Conservation (phyloP, 2,888 invertebrate species). For the Megalurothrips usitatus region DNA sequence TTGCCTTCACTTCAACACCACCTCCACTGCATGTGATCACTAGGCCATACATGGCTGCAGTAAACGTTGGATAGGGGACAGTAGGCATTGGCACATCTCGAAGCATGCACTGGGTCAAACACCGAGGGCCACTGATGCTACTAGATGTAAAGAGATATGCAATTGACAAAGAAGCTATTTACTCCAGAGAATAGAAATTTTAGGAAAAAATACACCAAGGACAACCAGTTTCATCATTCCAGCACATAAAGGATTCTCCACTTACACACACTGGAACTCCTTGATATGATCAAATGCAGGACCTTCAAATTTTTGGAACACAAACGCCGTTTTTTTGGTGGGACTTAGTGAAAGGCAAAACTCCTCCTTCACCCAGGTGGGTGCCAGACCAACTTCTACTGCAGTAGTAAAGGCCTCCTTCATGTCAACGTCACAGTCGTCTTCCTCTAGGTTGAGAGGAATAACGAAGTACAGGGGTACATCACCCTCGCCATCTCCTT, state of each 20-base stretch:
- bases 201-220: not conserved
- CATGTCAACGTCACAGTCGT: not conserved
- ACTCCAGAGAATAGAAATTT: too few species aligned
- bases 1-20: slow-evolving; percentile 50
- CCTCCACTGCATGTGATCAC: slow-evolving; percentile 61
- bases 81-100: slow-evolving; percentile 70
- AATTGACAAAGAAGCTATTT: too few species aligned
- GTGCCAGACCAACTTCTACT: not conserved
- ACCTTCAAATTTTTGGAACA: slow-evolving; percentile 74
- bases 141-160: slow-evolving; percentile 40
- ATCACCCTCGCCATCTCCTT: not conserved
- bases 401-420: not conserved
- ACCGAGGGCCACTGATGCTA: slow-evolving; percentile 79
- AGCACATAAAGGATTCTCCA: slow-evolving; percentile 40
- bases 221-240: not conserved
- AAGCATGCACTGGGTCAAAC: slow-evolving; percentile 67
- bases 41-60: slow-evolving; percentile 72
- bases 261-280: slow-evolving; percentile 65
- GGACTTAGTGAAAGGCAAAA: not conserved
- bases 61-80: slow-evolving; percentile 70
- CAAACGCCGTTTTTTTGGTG: slow-evolving; percentile 65
- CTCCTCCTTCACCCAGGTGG: not conserved
- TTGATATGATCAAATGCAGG: slow-evolving; percentile 61
- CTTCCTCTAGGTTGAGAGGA: not conserved
- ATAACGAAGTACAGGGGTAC: not conserved